These are phyloP conservation scores for Mesodorylaimus sp. DNA, from an alignment of 2,888 invertebrate genomes.

Conservation along the genomic window DNA sequence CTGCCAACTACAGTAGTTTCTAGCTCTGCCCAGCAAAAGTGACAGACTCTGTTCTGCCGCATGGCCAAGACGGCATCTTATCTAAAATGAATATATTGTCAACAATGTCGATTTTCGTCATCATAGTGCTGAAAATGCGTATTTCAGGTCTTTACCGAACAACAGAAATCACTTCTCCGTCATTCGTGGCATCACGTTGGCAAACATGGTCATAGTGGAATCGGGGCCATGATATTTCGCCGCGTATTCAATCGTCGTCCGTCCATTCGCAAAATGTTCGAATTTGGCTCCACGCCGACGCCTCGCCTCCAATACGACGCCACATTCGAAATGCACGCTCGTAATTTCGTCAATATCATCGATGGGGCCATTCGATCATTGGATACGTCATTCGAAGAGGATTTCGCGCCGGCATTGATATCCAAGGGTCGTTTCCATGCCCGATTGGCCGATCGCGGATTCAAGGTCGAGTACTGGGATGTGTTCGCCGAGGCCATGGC, in stretches of 20 bases:
- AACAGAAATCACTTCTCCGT: background rate
- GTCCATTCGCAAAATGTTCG: constrained; percentile 24
- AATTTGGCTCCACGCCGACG: constrained; percentile 21
- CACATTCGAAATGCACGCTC: constrained; percentile 14
- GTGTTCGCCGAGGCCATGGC: constrained; percentile 26
- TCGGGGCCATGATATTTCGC: constrained; percentile 24
- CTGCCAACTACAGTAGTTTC: too few relatives aligned
- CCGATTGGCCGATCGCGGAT: constrained; percentile 20
- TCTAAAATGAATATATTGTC: too few relatives aligned
- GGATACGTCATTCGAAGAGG: constrained; percentile 1
- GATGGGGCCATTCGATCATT: constrained; percentile 3
- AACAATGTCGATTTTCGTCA: too few relatives aligned
- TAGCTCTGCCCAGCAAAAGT: too few relatives aligned
- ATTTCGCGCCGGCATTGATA: background rate
- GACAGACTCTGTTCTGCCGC: too few relatives aligned
- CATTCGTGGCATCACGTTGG: constrained; percentile 7
- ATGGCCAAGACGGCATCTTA: too few relatives aligned
- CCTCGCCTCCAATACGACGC: constrained; percentile 21
- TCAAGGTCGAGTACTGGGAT: constrained; percentile 32
- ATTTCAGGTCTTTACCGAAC: constrained; percentile 3
- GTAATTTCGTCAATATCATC: background rate
- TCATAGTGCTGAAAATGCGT: too few relatives aligned
- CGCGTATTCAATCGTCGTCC: constrained; percentile 23
- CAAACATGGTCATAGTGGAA: constrained; percentile 7
- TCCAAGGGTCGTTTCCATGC: constrained; percentile 21